Conservation (phyloP, 2,113 vertebrate genomes). For the Rousettus leschenaultii region DNA sequence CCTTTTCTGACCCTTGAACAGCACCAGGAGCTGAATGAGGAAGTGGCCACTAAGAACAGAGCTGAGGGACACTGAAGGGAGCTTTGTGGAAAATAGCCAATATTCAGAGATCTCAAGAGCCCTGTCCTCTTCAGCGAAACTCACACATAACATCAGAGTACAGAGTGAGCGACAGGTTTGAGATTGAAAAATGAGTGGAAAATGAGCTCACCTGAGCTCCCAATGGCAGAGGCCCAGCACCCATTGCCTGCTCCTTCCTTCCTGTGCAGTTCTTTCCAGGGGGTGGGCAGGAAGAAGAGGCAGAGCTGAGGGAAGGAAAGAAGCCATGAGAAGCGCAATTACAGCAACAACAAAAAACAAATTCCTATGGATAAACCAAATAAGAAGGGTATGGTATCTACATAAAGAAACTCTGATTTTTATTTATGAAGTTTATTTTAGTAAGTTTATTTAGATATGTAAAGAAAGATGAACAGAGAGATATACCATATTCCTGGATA, state of each 20-base stretch:
- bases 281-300: not conserved
- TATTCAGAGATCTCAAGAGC: not conserved
- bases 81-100: not conserved
- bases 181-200: not conserved
- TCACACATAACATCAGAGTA: not conserved
- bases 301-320: not conserved
- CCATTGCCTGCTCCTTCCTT: conserved; percentile 25
- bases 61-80: not conserved
- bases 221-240: not conserved
- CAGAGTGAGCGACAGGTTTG: not conserved
- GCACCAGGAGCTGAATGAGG: not conserved
- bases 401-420: not conserved
- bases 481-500: not conserved
- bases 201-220: conserved; percentile 30
- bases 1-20: not conserved
- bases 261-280: not conserved
- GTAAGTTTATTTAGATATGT: not conserved
- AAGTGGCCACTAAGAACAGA: not conserved
- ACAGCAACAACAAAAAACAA: not conserved
- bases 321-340: not conserved
- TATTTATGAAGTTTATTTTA: not conserved
- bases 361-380: not conserved
- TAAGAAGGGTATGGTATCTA: not conserved
- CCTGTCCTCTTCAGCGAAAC: not conserved
- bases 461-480: not conserved